Conservation (phyloP, 2,888 invertebrate species). For the Ptychoptera contaminata region DNA sequence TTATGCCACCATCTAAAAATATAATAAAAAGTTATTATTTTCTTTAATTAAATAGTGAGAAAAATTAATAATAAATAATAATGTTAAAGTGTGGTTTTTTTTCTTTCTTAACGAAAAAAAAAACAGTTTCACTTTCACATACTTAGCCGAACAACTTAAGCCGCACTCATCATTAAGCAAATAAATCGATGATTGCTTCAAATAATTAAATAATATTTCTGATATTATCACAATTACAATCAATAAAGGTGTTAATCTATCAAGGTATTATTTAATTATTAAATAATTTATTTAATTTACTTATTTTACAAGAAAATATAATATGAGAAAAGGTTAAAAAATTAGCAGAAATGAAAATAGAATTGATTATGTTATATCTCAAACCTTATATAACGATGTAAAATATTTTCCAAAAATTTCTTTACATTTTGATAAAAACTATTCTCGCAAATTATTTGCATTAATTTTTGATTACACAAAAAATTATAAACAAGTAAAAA, state of each 20-base stretch:
- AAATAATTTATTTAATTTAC: not conserved
- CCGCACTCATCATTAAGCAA: conserved; percentile 18
- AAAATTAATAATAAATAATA: conserved; percentile 1
- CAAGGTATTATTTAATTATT: conserved; percentile 5
- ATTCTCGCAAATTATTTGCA: conserved; percentile 14
- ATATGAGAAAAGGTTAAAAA: no score
- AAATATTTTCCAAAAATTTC: conserved; percentile 15
- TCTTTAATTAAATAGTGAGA: no score
- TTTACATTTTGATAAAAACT: conserved; percentile 13
- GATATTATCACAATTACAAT: conserved; percentile 18
- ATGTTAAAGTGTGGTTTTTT: not conserved
- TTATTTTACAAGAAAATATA: not conserved
- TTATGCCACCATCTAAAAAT: conserved; percentile 17
- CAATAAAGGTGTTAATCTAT: conserved; percentile 21
- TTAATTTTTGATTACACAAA: conserved; percentile 14
- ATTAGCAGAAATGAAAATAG: no score
- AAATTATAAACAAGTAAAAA: conserved; percentile 20
- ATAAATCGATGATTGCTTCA: conserved; percentile 20
- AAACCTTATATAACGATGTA: conserved; percentile 20
- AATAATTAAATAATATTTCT: conserved; percentile 16
- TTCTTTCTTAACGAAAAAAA: not conserved
- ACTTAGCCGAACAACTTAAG: conserved; percentile 19
- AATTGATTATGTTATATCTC: no score
- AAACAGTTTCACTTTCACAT: conserved; percentile 9
- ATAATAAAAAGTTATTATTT: not conserved